These are phyloP conservation scores for Diachasmimorpha longicaudata DNA, from an alignment of 1,140 invertebrate species.

Conservation along the genomic window DNA sequence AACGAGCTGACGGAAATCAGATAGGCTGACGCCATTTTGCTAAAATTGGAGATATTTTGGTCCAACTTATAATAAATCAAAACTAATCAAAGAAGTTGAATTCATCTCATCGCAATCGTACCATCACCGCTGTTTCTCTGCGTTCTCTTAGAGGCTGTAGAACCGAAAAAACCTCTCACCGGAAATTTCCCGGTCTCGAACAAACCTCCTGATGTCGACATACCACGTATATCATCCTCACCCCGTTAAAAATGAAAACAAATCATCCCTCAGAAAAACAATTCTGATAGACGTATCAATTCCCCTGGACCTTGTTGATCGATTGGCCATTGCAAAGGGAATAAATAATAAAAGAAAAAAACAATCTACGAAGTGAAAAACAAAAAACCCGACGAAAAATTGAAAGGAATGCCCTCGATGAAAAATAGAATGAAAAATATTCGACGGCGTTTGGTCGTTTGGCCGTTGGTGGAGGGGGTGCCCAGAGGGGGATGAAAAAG, in stretches of 20 bases:
- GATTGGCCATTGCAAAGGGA: background rate
- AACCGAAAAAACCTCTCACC: no score
- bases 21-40: no score
- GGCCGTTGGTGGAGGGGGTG: background rate
- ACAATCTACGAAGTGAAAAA: background rate
- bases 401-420: background rate
- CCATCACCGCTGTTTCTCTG: no score
- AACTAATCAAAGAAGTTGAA: no score
- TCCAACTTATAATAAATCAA: no score
- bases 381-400: background rate
- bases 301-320: background rate
- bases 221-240: no score
- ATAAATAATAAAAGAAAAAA: background rate
- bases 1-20: no score
- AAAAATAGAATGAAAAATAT: conserved; percentile 15
- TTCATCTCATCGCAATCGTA: no score
- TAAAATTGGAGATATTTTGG: no score
- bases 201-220: no score
- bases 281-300: background rate
- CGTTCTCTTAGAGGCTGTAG: no score
- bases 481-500: conserved; percentile 13
- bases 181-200: no score
- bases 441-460: conserved; percentile 4
- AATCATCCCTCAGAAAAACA: background rate
- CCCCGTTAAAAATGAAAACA: background rate